Base-by-base conservation (phyloP, 2,113 vertebrate genomes). In the Otus sunia region DNA sequence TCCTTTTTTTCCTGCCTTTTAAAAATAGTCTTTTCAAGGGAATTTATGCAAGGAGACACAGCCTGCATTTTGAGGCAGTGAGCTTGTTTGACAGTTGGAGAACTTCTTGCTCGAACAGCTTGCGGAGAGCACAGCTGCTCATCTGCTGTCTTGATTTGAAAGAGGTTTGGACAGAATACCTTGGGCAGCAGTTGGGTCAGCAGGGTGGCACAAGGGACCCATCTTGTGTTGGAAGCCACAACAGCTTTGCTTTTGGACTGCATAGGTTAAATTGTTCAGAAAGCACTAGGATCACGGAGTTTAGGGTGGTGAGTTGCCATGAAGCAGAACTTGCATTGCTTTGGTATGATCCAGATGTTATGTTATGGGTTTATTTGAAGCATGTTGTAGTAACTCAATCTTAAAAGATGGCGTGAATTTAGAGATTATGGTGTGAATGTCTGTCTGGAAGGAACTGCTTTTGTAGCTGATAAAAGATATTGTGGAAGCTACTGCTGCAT, bases 331-430 rank as follows among this genome's bases (percentile, higher is more conserved):
- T 76, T 80, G 13, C 2, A 4, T 41, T 80, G n/a, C 59, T 86
- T 66, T 80, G 55, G 30, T 73, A 26, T 0, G 0, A 21, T 58
- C 15, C 16, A 76, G 49, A 14, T 0, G 1, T 22, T 68, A 20
- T 2, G 2, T n/a, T 78, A 3, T 13, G 12, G 45, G 32, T 92
- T 67, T 43, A 25, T 43, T 60, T 77, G 41, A 77, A 56, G 34
- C 7, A 12, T 18, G 45, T n/a, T 56, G 27, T n/a, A 56, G 27
- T 52, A 62, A 83, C 30, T 94, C 10, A 2, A 3, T 82, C 60
- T 85, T 30, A 30, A 87, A 85, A 34, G 26, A 21, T 49, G 11
- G 7, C 1, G 2, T 58, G 34, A 55, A 45, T 13, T 64, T 79
- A 17, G 36, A 25, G 37, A 6, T 56, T 30, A 15, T 36, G 63